Conservation (phyloP, 2,113 vertebrate genomes). For the Piaya cayana region DNA sequence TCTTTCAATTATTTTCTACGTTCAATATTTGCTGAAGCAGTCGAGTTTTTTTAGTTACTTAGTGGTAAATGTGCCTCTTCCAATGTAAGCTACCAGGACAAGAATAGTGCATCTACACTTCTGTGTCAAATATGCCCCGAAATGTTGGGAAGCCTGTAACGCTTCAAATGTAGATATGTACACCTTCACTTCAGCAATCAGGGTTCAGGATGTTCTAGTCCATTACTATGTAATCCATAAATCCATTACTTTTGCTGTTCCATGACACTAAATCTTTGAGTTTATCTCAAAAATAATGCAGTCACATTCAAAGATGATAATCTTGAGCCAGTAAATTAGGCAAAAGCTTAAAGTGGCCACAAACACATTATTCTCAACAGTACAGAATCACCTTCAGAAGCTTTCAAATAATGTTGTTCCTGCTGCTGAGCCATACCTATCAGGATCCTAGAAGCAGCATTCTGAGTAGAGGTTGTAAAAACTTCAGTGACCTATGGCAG, state of each 20-base stretch:
- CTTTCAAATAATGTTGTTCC: neutral
- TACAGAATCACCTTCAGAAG: neutral
- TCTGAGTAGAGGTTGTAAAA: neutral
- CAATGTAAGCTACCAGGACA: neutral
- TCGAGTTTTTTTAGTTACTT: neutral
- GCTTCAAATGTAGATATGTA: fast-evolving
- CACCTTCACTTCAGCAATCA: neutral
- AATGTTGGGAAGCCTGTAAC: neutral
- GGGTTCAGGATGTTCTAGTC: neutral
- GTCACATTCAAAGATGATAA: neutral
- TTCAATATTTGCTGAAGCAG: neutral
- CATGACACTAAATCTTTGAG: neutral
- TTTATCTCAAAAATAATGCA: neutral
- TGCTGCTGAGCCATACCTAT: neutral
- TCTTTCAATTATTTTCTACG: neutral
- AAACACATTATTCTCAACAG: neutral
- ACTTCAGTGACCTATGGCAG: fast-evolving
- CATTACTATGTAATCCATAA: neutral
- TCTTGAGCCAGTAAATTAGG: neutral
- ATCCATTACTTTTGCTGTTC: neutral
- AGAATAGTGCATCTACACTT: neutral
- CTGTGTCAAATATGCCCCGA: neutral
- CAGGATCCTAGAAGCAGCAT: fast-evolving
- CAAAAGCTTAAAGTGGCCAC: neutral
- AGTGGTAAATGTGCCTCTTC: neutral